Percentiles rank a stretch among this genome's conserved stretches.
phyloP scores from a whole-genome alignment of 1,140 invertebrate genomes.

The Bombus consobrinus region DNA sequence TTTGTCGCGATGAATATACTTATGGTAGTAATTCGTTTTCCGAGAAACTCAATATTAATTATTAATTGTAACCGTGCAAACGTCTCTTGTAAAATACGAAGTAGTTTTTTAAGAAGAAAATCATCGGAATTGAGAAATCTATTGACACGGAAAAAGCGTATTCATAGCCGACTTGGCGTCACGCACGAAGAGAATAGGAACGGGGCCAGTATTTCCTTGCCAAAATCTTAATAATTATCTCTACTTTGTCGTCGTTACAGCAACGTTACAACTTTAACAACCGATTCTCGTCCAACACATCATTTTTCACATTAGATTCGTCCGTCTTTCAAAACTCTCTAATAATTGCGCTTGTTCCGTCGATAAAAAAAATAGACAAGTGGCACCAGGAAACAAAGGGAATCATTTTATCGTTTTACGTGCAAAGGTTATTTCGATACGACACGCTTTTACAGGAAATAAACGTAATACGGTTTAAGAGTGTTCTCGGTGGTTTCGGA shows the following conservation, averaged over 20 bases:
- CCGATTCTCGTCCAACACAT: neutral
- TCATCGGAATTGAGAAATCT: neutral
- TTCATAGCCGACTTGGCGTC: neutral
- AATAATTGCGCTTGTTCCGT: too few relatives aligned
- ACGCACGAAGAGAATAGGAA: neutral
- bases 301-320: neutral
- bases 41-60: neutral
- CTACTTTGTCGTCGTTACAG: neutral
- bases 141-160: neutral
- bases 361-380: neutral
- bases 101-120: too few relatives aligned
- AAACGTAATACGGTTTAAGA: neutral
- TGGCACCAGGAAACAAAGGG: neutral
- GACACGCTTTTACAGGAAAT: neutral
- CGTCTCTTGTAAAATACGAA: neutral
- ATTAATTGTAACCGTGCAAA: neutral
- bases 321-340: neutral
- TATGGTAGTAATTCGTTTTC: neutral
- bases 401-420: neutral
- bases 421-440: neutral
- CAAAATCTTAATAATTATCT: constrained; percentile 16
- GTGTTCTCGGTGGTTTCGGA: neutral
- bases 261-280: constrained; percentile 11
- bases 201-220: neutral
- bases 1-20: too few relatives aligned